Evolutionary conservation across 2,113 vertebrate species (phyloP).

Genomic region (Mungos mungo): DNA sequence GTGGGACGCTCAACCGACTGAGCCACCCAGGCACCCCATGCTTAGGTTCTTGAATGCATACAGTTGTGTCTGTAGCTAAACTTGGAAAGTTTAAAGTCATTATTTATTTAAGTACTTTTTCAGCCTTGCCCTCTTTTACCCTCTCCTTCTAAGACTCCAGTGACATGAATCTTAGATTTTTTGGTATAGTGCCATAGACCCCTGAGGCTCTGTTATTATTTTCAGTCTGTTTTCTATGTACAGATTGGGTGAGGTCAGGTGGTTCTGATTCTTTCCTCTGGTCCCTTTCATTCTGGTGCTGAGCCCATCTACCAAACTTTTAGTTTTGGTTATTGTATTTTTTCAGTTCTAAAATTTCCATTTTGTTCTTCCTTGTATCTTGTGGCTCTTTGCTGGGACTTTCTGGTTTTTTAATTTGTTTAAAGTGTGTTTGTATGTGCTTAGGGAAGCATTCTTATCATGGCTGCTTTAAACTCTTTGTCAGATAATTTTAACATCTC

Average conservation of each 20-base stretch:
- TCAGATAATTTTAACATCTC: neutral
- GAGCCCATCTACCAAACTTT: neutral
- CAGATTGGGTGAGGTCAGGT: neutral
- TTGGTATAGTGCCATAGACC: neutral
- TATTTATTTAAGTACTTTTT: constrained; percentile 1
- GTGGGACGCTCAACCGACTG: too few relatives aligned
- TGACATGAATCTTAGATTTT: neutral
- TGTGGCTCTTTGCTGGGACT: neutral
- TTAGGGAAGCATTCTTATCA: neutral
- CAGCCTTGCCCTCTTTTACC: neutral
- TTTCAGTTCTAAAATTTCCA: constrained; percentile 20
- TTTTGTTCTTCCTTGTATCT: neutral
- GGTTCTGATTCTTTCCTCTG: neutral
- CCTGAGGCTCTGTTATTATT: neutral
- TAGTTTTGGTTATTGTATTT: neutral
- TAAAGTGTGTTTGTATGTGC: neutral
- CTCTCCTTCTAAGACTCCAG: neutral
- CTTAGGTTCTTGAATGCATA: neutral
- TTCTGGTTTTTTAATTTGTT: neutral
- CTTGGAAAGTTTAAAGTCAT: neutral
- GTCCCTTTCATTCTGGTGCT: neutral
- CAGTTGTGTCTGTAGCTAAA: neutral
- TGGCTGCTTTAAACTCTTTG: neutral
- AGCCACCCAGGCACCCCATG: too few relatives aligned
- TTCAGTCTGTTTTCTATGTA: neutral